phyloP scores from a whole-genome alignment of 92 coral and sea anemone species.

The Zoanthus gigantus region DNA sequence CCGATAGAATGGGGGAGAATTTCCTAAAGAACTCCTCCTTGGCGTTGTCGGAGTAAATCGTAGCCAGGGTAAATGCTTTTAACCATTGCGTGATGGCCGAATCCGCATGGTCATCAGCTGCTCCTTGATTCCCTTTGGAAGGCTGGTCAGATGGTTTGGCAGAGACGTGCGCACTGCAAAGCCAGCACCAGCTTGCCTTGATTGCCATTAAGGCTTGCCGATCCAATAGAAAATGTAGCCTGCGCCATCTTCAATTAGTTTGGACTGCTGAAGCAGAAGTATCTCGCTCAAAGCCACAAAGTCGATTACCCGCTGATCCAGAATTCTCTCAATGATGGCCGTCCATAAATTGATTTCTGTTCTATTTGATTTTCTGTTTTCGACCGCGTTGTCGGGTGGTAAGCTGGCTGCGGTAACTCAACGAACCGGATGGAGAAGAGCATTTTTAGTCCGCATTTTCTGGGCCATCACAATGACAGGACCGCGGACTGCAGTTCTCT shows the following conservation, averaged over 20 bases:
- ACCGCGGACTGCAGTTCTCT: too few relatives aligned
- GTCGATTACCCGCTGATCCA: too few relatives aligned
- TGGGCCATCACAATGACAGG: too few relatives aligned
- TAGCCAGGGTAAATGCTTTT: slow-evolving; percentile 8
- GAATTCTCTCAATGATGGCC: neutral
- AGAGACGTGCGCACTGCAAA: slow-evolving; percentile 14
- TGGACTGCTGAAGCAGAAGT: neutral
- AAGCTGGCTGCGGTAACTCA: neutral
- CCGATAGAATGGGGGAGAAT: slow-evolving; percentile 14
- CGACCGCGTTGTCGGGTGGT: neutral
- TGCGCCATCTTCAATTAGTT: neutral
- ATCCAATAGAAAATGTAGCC: slow-evolving; percentile 36
- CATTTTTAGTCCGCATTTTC: neutral
- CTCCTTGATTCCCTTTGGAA: slow-evolving; percentile 8
- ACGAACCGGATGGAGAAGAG: neutral
- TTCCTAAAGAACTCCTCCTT: slow-evolving; percentile 21
- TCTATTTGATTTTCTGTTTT: slow-evolving; percentile 16
- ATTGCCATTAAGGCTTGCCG: neutral
- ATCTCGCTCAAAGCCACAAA: neutral
- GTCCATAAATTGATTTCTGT: neutral
- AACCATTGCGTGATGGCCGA: slow-evolving; percentile 24
- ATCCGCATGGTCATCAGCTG: neutral
- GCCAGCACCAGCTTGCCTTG: slow-evolving; percentile 24
- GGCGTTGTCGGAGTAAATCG: slow-evolving; percentile 16
- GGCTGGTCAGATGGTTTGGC: slow-evolving; percentile 21